Evolutionary conservation across 2,888 invertebrate species (phyloP), one percentile per base, ranked within the genome.

Genomic region (Melinaea marsaeus): DNA sequence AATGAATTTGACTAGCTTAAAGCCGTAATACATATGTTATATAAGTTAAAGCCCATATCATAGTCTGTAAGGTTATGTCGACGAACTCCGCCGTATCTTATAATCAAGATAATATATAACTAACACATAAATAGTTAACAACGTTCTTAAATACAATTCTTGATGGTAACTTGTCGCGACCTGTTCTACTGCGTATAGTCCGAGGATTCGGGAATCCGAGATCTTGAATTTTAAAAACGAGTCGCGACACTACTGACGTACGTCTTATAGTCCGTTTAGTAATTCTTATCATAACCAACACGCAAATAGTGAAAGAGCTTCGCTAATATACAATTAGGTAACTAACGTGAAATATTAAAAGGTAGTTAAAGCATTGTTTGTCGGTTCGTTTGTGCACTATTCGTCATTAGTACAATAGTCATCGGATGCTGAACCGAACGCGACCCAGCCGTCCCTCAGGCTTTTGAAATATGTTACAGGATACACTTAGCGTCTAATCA

Each of bases 61-160:
- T 88, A 91, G 91, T 91, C 91, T 91, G 91, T 91, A 85, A 86
- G 89, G 86, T 90, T 84, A 88, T 86, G 85, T 81, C 85, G 89
- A 87, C 88, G 78, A 74, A 74, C 70, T 70, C 67, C 75, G 86
- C 79, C 90, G 83, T 51, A 48, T 84, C 85, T 83, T 83, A 85
- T 86, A 86, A 75, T 86, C 70, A 68, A 71, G 64, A 86, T 83
- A 83, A 85, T 80, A 83, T 85, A 86, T 83, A 84, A 81, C 86
- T 81, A 86, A 79, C 84, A 86, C 86, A 85, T 84, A 86, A 85
- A 88, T 88, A 88, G 84, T 81, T 88, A 89, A 89, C 88, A 88
- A 88, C 81, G 76, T 81, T 74, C 86, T 85, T 85, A 87, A 81
- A 80, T 78, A 84, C 86, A 84, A 86, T 86, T 85, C 86, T 85